Conservation (phyloP, 2,888 invertebrate species). For the Tineola bisselliella region DNA sequence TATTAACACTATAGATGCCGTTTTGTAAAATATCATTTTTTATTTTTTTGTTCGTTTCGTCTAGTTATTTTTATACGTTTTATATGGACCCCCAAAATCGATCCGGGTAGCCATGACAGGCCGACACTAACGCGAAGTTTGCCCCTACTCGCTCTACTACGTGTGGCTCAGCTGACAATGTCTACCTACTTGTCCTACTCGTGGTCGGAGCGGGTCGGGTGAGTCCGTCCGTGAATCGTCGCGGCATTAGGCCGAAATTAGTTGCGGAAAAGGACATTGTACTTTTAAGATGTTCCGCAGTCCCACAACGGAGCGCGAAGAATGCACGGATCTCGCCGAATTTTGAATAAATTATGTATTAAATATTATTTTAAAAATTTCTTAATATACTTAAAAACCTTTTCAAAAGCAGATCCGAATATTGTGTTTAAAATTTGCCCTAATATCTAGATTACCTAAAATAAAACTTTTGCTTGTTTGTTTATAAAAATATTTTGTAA, state of each 20-base stretch:
- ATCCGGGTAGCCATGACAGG: slow-evolving; percentile 64
- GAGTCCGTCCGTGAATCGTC: slow-evolving; percentile 25
- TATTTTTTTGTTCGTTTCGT: neutral
- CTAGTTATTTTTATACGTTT: neutral
- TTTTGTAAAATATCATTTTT: neutral
- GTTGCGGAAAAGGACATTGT: slow-evolving; percentile 17
- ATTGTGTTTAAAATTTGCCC: no score
- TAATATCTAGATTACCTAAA: no score
- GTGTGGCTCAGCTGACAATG: slow-evolving; percentile 56
- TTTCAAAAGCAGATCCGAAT: no score
- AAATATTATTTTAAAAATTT: no score
- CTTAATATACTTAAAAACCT: no score
- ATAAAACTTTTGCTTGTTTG: no score
- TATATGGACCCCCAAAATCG: slow-evolving; percentile 30
- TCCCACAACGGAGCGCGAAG: no score
- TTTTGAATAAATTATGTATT: no score
- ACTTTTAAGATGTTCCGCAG: neutral
- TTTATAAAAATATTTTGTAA: no score
- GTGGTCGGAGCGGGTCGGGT: no score
- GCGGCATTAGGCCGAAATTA: slow-evolving; percentile 34
- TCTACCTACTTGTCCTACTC: no score
- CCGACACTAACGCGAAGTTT: slow-evolving; percentile 47
- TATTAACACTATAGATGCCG: neutral
- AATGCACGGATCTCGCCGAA: no score
- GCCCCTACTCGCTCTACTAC: slow-evolving; percentile 17